Conservation (phyloP, 2,888 invertebrate species). For the Drosophila prostipennis region DNA sequence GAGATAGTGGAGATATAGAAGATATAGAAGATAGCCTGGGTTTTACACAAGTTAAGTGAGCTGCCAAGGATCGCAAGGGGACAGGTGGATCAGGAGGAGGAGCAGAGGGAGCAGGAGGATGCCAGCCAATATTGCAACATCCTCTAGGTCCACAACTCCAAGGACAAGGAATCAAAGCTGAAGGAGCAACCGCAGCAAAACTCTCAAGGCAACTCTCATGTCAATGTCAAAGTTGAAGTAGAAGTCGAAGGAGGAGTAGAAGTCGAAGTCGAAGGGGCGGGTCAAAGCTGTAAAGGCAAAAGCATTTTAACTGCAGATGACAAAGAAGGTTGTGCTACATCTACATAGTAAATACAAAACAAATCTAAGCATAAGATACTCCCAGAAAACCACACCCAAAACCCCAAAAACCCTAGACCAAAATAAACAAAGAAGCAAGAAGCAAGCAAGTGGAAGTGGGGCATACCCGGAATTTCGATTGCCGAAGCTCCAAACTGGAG, state of each 20-base stretch:
- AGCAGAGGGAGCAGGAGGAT: conserved; percentile 63
- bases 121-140: conserved; percentile 48
- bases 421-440: conserved; percentile 28
- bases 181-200: conserved; percentile 63
- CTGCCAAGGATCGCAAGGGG: conserved; percentile 48
- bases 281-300: conserved; percentile 49
- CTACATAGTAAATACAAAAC: conserved; percentile 74
- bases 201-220: conserved; percentile 77
- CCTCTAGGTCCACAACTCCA: conserved; percentile 10
- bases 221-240: conserved; percentile 72
- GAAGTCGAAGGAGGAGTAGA: conserved; percentile 26
- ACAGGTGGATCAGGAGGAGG: background rate
- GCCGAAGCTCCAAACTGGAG: conserved; percentile 52
- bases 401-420: conserved; percentile 22
- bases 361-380: conserved; percentile 44
- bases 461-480: conserved; percentile 44
- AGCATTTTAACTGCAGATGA: conserved; percentile 72
- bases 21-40: no score
- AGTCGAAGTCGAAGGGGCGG: conserved; percentile 15
- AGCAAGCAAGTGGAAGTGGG: conserved; percentile 30
- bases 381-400: conserved; percentile 4
- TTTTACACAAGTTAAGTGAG: conserved; percentile 47
- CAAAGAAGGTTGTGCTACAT: conserved; percentile 79
- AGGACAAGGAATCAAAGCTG: conserved; percentile 43
- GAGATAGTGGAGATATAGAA: conserved; percentile 13